These are phyloP conservation scores for Okamejei kenojei DNA, from an alignment of 2,797 vertebrate genomes.

Conservation along the genomic window DNA sequence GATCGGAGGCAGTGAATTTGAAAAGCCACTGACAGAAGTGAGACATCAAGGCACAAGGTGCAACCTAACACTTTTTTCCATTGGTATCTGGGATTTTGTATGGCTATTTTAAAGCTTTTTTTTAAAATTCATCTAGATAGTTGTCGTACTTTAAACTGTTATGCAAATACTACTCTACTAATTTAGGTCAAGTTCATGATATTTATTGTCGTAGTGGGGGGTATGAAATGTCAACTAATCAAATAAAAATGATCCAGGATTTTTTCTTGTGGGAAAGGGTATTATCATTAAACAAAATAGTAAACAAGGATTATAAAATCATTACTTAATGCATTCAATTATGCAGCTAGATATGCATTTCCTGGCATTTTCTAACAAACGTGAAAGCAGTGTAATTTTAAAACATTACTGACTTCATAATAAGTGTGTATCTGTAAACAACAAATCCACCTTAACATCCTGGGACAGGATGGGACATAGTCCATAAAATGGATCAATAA, in stretches of 20 bases:
- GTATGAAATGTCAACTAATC: not conserved
- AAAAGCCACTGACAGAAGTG: not conserved
- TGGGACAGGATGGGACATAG: not conserved
- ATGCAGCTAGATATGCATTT: not conserved
- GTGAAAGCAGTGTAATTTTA: not conserved
- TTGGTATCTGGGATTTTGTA: not conserved
- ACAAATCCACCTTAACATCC: not conserved
- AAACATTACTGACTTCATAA: not conserved
- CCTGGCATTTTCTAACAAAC: not conserved
- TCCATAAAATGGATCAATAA: not conserved
- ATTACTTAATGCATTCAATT: not conserved
- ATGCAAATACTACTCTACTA: not conserved
- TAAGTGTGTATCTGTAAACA: not conserved
- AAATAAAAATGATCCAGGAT: not conserved
- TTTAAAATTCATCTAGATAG: not conserved
- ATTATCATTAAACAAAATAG: not conserved
- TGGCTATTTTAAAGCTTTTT: not conserved
- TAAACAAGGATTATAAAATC: not conserved
- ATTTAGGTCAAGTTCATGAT: not conserved
- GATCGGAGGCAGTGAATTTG: not conserved
- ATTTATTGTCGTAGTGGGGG: not conserved
- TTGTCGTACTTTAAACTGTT: not conserved
- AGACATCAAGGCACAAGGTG: not conserved
- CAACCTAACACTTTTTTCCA: not conserved
- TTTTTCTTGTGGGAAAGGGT: not conserved